A percentile compares a stretch with the other conserved stretches of the same genome.
phyloP scores from a whole-genome alignment of 2,888 invertebrate genomes.

The Plutella xylostella region DNA sequence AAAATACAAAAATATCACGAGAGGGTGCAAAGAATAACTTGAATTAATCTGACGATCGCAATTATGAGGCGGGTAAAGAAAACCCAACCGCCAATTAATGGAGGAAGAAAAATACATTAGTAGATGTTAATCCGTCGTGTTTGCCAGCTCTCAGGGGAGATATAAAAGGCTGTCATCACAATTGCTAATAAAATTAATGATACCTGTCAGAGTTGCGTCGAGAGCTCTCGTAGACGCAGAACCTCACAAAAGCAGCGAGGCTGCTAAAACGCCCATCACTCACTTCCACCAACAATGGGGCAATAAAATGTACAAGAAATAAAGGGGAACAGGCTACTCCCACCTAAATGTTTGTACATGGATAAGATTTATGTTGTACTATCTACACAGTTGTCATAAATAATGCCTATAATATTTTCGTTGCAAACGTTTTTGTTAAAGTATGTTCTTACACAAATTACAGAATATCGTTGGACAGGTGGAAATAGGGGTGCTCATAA shows the following conservation, averaged over 20 bases:
- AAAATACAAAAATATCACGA: not conserved
- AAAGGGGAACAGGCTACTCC: slow-evolving; percentile 2
- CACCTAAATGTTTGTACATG: slow-evolving; percentile 2
- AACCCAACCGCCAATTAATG: not conserved
- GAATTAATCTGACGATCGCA: not conserved
- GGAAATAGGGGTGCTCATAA: too few relatives aligned
- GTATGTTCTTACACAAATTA: too few relatives aligned
- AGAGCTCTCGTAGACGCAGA: slow-evolving; percentile 28
- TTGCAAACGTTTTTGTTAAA: not conserved
- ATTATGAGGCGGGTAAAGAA: not conserved
- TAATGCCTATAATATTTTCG: slow-evolving; percentile 1
- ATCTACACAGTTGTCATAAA: slow-evolving; percentile 5
- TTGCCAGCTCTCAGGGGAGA: slow-evolving; percentile 11
- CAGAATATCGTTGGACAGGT: too few relatives aligned
- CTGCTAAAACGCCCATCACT: slow-evolving; percentile 34
- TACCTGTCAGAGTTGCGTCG: slow-evolving; percentile 41
- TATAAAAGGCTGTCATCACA: slow-evolving; percentile 21
- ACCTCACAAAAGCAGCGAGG: slow-evolving; percentile 26
- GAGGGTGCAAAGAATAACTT: not conserved
- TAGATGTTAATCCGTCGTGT: slow-evolving; percentile 21
- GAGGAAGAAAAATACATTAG: slow-evolving; percentile 23
- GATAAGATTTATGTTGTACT: slow-evolving; percentile 5
- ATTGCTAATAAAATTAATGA: slow-evolving; percentile 39
- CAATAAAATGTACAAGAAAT: slow-evolving; percentile 43
- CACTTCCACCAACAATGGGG: slow-evolving; percentile 39